These are phyloP conservation scores for Catostomus latipinnis DNA, from an alignment of 2,797 vertebrate species.

Conservation along the genomic window DNA sequence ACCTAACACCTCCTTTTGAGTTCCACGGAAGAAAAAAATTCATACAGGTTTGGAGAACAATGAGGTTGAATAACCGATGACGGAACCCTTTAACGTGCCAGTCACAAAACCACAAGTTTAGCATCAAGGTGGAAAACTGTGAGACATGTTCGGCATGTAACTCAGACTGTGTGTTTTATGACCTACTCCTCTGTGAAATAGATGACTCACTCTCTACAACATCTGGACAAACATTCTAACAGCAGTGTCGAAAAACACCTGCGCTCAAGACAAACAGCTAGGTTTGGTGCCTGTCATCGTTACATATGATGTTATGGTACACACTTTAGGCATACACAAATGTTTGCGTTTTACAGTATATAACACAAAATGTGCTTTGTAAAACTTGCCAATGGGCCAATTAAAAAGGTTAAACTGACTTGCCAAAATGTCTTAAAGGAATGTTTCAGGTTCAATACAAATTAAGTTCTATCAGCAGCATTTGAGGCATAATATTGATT, in stretches of 20 bases:
- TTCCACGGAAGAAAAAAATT: no score
- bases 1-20: no score
- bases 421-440: no score
- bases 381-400: neutral
- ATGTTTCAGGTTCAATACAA: no score
- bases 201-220: conserved; percentile 18
- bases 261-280: conserved; percentile 20
- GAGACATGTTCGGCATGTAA: conserved; percentile 23
- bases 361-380: conserved; percentile 30
- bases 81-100: neutral
- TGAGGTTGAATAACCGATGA: no score
- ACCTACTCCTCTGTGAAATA: conserved; percentile 18
- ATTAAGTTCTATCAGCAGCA: no score
- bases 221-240: conserved; percentile 29
- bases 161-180: neutral
- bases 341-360: conserved; percentile 14
- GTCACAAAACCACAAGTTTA: neutral
- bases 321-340: conserved; percentile 43
- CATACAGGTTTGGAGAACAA: no score
- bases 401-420: no score
- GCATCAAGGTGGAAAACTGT: conserved; percentile 4
- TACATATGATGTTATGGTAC: conserved; percentile 21
- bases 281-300: conserved; percentile 1
- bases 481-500: no score
- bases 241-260: conserved; percentile 47